These are phyloP conservation scores for Heterodera carotae DNA, from an alignment of 1,140 invertebrate genomes.

Conservation along the genomic window DNA sequence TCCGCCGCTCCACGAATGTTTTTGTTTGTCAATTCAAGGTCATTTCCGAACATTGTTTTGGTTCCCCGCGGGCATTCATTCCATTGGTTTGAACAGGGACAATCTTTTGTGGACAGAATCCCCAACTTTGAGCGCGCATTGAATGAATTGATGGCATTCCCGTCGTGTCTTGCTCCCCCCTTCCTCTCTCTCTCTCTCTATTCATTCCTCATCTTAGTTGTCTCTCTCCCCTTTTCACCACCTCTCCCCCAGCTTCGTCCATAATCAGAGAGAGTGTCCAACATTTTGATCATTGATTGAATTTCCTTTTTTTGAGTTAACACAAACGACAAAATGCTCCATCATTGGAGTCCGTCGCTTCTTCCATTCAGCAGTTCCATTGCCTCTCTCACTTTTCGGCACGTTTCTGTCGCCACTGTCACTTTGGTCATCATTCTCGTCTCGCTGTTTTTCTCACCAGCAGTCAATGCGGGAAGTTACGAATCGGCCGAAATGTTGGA, in stretches of 20 bases:
- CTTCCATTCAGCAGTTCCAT: background rate
- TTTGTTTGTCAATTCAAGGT: background rate
- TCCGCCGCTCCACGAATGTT: background rate
- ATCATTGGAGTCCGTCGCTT: background rate
- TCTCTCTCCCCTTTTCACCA: background rate
- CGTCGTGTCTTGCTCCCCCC: background rate
- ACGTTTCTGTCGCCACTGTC: background rate
- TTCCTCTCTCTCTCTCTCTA: too few species aligned
- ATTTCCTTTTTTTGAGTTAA: background rate
- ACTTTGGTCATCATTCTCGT: background rate
- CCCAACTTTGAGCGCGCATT: too few species aligned
- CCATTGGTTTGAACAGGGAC: too few species aligned
- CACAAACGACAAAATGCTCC: too few species aligned
- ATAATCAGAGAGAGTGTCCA: too few species aligned
- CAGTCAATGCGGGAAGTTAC: background rate
- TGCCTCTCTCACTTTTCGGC: background rate
- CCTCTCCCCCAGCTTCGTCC: too few species aligned
- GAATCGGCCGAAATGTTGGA: conserved; percentile 6
- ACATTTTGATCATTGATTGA: too few species aligned
- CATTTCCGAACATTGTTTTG: background rate
- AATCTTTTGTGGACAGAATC: too few species aligned
- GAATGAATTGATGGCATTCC: too few species aligned
- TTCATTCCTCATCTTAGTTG: background rate
- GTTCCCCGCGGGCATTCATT: too few species aligned
- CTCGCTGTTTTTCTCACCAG: background rate